Base-by-base conservation (phyloP, 1,140 invertebrate species). In the Neodiprion virginianus region DNA sequence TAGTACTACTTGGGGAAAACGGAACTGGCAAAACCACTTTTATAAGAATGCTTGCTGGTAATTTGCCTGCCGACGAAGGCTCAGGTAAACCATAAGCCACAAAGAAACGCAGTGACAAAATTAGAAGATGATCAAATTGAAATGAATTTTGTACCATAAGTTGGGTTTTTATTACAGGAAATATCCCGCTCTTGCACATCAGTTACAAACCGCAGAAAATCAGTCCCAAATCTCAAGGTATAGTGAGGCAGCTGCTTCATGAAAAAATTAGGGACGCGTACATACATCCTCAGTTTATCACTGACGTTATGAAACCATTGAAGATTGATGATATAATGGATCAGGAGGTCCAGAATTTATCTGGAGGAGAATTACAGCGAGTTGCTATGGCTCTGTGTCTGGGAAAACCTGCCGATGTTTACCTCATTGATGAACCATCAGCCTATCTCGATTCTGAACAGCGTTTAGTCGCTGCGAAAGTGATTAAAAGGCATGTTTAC, bases 191-290 rank as follows among this genome's bases (percentile, higher is more conserved):
- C 80, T 87, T 99, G 74, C 96, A 99, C 86, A 98, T 99, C 81
- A 99, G 98, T 88, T 99, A 99, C 90, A 99, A 99, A 88, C 99
- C 99, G 61, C 99, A 99, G 89, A 99, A 99, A 87, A 99, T 99
- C 82, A 99, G 97, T 82, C 98, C 99, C 0, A 99, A 99, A 89
- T 98, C 95, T 76, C 95, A 97, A 86, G 97, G 97, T 21, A 92
- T 96, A 76, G 98, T 99, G 1, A 91, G 96, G 47, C 94, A 96
- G 80, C 88, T 99, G 78, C 89, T 99, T 68, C 97, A 98, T 84
- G 97, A 99, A 74, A 98, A 98, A 85, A 99, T 99, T 82, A 91
- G 97, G 76, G 98, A 99, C 90, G 96, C 98, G 40, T 99, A 98
- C 85, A 91, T 97, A 75, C 98, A 99, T 92, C 98, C 98, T 17